Evolutionary conservation across 2,797 vertebrate genomes (phyloP).

Genomic region (Characodon lateralis): DNA sequence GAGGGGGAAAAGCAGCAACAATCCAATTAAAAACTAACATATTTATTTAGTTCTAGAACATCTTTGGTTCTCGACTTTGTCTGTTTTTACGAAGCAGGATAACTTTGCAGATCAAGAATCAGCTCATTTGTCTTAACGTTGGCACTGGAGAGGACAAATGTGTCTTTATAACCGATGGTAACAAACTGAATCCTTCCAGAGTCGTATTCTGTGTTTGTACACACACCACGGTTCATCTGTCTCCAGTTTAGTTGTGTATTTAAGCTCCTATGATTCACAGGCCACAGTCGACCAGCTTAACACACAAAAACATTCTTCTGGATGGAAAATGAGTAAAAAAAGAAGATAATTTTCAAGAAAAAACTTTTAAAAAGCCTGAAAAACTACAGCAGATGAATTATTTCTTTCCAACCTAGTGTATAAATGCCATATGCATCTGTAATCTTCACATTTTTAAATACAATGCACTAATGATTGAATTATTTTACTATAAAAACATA

Average conservation of each 20-base stretch:
- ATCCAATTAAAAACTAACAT: neutral
- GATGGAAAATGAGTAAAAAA: neutral
- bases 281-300: neutral
- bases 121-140: neutral
- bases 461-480: neutral
- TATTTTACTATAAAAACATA: neutral
- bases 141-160: neutral
- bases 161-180: neutral
- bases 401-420: neutral
- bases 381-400: neutral
- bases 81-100: no score
- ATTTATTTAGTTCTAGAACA: neutral
- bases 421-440: neutral
- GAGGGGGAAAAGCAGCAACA: neutral
- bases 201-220: neutral
- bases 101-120: neutral
- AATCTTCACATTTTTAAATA: neutral
- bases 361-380: neutral
- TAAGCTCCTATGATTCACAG: constrained; percentile 1
- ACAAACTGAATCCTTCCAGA: constrained; percentile 2
- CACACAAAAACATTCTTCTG: constrained; percentile 5
- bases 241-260: neutral
- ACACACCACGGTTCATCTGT: neutral
- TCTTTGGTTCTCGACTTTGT: neutral
- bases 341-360: neutral